Conservation (phyloP, 1,140 invertebrate species). For the Eupeodes corollae region DNA sequence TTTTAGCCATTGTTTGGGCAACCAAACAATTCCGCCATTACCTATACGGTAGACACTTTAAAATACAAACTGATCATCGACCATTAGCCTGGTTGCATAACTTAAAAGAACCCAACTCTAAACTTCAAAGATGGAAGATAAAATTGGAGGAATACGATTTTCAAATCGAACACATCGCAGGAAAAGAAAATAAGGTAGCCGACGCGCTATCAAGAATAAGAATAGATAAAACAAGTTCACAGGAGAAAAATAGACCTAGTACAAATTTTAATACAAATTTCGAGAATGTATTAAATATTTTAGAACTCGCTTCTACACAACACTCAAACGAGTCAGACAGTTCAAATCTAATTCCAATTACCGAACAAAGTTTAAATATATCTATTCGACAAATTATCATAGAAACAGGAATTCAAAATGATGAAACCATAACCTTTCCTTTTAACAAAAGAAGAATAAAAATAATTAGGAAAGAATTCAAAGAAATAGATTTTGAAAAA, state of each 20-base stretch:
- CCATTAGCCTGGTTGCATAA: constrained; percentile 10
- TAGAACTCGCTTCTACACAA: not conserved
- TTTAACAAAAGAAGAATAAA: not conserved
- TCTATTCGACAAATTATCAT: not conserved
- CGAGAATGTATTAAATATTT: no score
- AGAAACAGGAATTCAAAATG: not conserved
- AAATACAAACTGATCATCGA: constrained; percentile 9
- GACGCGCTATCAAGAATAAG: constrained; percentile 11
- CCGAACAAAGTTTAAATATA: not conserved
- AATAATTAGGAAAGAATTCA: not conserved
- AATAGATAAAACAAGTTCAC: not conserved
- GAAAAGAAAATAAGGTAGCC: constrained; percentile 13
- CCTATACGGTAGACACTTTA: constrained; percentile 8
- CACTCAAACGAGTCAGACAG: not conserved
- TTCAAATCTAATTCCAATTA: constrained; percentile 2
- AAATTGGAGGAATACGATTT: constrained; percentile 13
- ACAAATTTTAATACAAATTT: no score
- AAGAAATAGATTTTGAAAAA: not conserved
- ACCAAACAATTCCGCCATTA: constrained; percentile 36
- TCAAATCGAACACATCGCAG: constrained; percentile 10
- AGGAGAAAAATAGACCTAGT: not conserved
- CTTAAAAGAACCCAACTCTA: constrained; percentile 11
- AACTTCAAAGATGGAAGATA: constrained; percentile 9
- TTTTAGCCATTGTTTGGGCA: constrained; percentile 29
- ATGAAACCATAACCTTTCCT: not conserved